These are phyloP conservation scores for Zaprionus ornatus DNA, from an alignment of 1,140 invertebrate genomes.

Conservation along the genomic window DNA sequence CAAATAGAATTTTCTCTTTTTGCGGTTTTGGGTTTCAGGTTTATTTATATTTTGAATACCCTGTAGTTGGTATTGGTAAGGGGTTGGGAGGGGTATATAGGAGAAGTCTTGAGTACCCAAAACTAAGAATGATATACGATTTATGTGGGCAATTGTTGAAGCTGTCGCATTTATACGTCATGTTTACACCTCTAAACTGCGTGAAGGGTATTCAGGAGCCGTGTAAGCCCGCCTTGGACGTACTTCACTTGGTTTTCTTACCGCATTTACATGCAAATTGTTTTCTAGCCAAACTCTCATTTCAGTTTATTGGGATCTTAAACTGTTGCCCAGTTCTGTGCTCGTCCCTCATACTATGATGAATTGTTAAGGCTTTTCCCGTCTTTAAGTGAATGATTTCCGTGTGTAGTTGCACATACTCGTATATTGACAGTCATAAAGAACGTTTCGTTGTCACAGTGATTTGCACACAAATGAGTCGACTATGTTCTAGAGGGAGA, in stretches of 20 bases:
- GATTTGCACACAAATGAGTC: slow-evolving; percentile 32
- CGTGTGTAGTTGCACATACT: slow-evolving; percentile 19
- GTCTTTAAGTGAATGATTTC: slow-evolving; percentile 24
- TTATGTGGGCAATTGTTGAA: no score
- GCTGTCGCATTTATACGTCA: no score
- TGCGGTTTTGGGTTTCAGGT: slow-evolving; percentile 12
- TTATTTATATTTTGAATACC: neutral
- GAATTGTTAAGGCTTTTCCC: slow-evolving; percentile 1
- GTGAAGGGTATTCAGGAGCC: neutral
- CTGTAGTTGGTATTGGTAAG: neutral
- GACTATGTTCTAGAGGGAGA: neutral
- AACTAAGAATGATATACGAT: no score
- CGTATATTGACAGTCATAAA: slow-evolving; percentile 2
- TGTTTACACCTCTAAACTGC: no score
- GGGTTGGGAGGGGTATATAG: neutral
- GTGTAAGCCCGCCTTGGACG: neutral
- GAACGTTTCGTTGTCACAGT: slow-evolving; percentile 4
- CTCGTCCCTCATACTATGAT: slow-evolving; percentile 10
- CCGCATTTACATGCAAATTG: slow-evolving; percentile 41
- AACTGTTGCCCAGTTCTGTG: slow-evolving; percentile 3
- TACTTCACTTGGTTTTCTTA: neutral
- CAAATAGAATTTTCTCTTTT: slow-evolving; percentile 12
- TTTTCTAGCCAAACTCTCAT: neutral
- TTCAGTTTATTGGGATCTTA: slow-evolving; percentile 8
- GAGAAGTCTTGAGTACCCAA: no score